phyloP scores from a whole-genome alignment of 2,113 vertebrate genomes.

The Eptesicus fuscus region DNA sequence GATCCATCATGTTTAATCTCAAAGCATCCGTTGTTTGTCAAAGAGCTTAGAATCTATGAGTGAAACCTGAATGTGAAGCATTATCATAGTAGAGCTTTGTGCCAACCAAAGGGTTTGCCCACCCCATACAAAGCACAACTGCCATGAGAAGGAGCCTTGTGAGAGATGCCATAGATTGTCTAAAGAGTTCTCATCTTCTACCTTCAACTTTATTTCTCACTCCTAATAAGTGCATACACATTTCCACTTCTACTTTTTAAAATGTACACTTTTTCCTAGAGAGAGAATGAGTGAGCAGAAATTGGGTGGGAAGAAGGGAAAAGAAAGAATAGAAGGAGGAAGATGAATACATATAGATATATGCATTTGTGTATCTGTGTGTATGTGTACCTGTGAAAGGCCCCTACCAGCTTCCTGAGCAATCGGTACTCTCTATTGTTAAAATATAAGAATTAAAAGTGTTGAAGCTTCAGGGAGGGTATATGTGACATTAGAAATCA shows the following conservation, averaged over 20 bases:
- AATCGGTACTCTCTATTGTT: background rate
- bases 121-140: background rate
- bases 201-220: background rate
- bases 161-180: background rate
- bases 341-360: background rate
- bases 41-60: background rate
- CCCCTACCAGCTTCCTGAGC: background rate
- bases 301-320: background rate
- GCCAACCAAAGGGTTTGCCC: background rate
- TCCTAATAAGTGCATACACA: background rate
- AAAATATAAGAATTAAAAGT: background rate
- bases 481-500: background rate
- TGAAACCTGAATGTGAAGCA: background rate
- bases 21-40: background rate
- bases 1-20: background rate
- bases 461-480: background rate
- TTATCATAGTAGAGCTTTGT: background rate
- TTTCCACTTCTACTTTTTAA: background rate
- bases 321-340: background rate
- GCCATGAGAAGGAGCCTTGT: fast-evolving
- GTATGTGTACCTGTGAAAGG: background rate
- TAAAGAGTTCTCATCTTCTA: background rate
- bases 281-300: background rate
- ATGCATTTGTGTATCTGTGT: background rate
- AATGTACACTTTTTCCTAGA: background rate